phyloP scores from a whole-genome alignment of 2,888 invertebrate genomes.

The Aspidiotus destructor region DNA sequence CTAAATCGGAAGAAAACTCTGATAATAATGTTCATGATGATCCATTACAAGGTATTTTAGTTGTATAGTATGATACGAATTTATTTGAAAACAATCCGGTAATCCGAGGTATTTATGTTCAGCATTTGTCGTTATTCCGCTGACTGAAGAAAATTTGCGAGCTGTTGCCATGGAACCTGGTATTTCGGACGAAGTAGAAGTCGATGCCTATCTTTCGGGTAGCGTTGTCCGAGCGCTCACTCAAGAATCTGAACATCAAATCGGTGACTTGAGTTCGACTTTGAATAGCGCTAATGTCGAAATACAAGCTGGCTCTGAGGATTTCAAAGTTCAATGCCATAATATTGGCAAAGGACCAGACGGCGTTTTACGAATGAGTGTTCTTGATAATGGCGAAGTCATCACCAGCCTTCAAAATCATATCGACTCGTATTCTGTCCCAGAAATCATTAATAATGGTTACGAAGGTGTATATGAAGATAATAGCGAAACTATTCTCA shows the following conservation, averaged over 20 bases:
- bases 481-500: constrained; percentile 33
- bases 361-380: constrained; percentile 35
- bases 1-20: neutral
- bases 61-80: neutral
- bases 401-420: constrained; percentile 33
- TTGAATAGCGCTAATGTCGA: constrained; percentile 34
- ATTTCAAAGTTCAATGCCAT: constrained; percentile 34
- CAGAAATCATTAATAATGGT: constrained; percentile 34
- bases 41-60: constrained; percentile 9
- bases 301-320: constrained; percentile 34
- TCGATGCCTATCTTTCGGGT: constrained; percentile 35
- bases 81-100: neutral
- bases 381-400: constrained; percentile 35
- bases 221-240: constrained; percentile 34
- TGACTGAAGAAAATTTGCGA: constrained; percentile 35
- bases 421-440: constrained; percentile 27
- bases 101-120: neutral
- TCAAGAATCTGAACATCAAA: constrained; percentile 9
- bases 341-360: constrained; percentile 34
- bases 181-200: constrained; percentile 33
- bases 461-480: constrained; percentile 35
- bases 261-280: constrained; percentile 28
- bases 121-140: constrained; percentile 33
- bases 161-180: constrained; percentile 31
- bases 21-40: neutral